Base-by-base conservation (phyloP, 1,140 invertebrate genomes). In the Rhizoglyphus robini region DNA sequence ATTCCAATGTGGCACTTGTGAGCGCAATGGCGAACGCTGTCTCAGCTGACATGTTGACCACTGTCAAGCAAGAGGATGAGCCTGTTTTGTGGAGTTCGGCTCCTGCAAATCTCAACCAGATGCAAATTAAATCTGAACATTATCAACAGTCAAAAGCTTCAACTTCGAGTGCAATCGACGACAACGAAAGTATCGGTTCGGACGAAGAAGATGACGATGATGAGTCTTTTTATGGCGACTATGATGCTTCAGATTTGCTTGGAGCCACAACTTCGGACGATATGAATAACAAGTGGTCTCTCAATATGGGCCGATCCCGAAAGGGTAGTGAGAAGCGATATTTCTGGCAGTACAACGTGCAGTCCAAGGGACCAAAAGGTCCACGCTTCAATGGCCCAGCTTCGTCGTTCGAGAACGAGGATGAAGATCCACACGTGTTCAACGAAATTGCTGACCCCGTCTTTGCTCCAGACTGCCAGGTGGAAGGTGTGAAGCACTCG, bases 281-380 rank as follows among this genome's bases (percentile, higher is more conserved):
- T 62, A 25, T 48, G 34, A 67, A 69, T 29, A 67, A 63, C 34
- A 65, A 60, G 25, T 67, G 63, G 54, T 41, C 69, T 62, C 69
- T 65, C 60, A 69, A 51, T 70, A 72, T 47, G 69, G 69, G 48
- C 15, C 47, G 67, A 66, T 48, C 66, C 15, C 48, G 47, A 34
- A 65, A 20, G 67, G 71, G 48, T 90, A 88, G 73, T 88, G 61
- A 86, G 70, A 89, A 92, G 72, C 80, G 86, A 65, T 96, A 84
- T 75, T 97, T 98, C 76, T 98, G 95, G 94, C 94, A 97, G 74
- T 97, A 98, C 74, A 98, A 98, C 78, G 88, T 96, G 4, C 94
- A 97, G 78, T 90, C 92, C 0, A 98, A 98, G 80, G 94, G 94
- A 1, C 93, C 94, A 3, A 97, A 96, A 78, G 89, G 92, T 3